Conservation (phyloP, 2,888 invertebrate species). For the Gymnosoma rotundatum region DNA sequence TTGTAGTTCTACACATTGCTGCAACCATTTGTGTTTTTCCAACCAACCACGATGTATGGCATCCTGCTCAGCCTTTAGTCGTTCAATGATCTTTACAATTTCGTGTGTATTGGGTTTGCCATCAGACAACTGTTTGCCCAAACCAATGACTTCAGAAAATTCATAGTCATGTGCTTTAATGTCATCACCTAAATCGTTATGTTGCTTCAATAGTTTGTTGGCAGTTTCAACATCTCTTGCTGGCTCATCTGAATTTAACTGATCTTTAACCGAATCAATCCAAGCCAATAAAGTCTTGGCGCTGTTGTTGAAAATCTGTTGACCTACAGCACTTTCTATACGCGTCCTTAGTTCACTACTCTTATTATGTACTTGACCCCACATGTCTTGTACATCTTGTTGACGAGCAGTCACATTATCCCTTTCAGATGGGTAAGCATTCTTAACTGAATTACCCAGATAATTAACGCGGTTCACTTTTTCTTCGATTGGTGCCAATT, state of each 20-base stretch:
- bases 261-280: conserved; percentile 90
- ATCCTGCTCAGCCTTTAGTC: conserved; percentile 88
- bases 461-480: conserved; percentile 94
- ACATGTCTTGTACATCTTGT: conserved; percentile 92
- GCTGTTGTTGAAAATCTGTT: conserved; percentile 89
- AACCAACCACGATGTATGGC: conserved; percentile 91
- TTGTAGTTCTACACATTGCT: conserved; percentile 94
- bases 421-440: conserved; percentile 95
- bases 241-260: conserved; percentile 89
- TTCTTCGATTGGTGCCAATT: conserved; percentile 96
- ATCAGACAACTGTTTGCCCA: conserved; percentile 89
- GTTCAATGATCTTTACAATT: conserved; percentile 89
- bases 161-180: conserved; percentile 95
- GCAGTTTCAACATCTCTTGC: conserved; percentile 96
- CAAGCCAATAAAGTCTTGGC: conserved; percentile 91
- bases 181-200: conserved; percentile 95
- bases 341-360: conserved; percentile 92
- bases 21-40: conserved; percentile 92
- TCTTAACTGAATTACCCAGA: conserved; percentile 94
- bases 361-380: conserved; percentile 93
- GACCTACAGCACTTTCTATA: conserved; percentile 96
- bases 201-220: conserved; percentile 93
- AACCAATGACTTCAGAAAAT: conserved; percentile 90
- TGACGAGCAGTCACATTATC: conserved; percentile 92
- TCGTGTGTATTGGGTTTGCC: conserved; percentile 90